Conservation (phyloP, 2,797 vertebrate species). For the Neostethus bicornis region DNA sequence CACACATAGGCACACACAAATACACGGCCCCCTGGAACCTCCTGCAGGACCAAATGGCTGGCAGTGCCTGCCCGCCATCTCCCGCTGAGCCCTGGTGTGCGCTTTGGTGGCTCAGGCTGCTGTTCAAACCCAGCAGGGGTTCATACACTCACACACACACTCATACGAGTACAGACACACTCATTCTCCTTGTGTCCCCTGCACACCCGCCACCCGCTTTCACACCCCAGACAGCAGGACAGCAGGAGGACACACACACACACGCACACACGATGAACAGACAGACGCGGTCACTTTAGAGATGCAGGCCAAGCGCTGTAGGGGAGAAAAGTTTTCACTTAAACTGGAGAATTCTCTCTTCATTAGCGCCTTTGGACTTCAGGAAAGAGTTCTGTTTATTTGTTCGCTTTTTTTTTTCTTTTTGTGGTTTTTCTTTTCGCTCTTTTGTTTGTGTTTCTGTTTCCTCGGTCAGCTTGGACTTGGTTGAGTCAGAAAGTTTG, state of each 20-base stretch:
- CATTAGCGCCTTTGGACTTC: slow-evolving; percentile 82
- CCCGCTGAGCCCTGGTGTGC: slow-evolving; percentile 86
- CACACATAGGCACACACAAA: slow-evolving; percentile 66
- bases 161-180: slow-evolving; percentile 63
- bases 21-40: slow-evolving; percentile 82
- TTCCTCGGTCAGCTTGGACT: slow-evolving; percentile 63
- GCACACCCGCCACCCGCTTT: slow-evolving; percentile 83
- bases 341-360: slow-evolving; percentile 81
- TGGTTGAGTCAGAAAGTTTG: slow-evolving; percentile 68
- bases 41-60: slow-evolving; percentile 86
- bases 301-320: slow-evolving; percentile 84
- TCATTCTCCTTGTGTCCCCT: slow-evolving; percentile 81
- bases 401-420: slow-evolving; percentile 61
- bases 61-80: slow-evolving; percentile 83
- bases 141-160: slow-evolving; percentile 70
- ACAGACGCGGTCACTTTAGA: slow-evolving; percentile 89
- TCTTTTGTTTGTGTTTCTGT: slow-evolving; percentile 66
- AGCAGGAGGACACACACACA: slow-evolving; percentile 82
- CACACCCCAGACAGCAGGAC: slow-evolving; percentile 88
- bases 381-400: slow-evolving; percentile 78
- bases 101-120: slow-evolving; percentile 86
- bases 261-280: slow-evolving; percentile 75
- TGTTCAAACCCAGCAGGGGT: slow-evolving; percentile 87
- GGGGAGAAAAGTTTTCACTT: slow-evolving; percentile 86
- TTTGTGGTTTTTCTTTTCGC: slow-evolving; percentile 70